Evolutionary conservation across 2,797 vertebrate genomes (phyloP).

Genomic region (Arnoldichthys spilopterus): DNA sequence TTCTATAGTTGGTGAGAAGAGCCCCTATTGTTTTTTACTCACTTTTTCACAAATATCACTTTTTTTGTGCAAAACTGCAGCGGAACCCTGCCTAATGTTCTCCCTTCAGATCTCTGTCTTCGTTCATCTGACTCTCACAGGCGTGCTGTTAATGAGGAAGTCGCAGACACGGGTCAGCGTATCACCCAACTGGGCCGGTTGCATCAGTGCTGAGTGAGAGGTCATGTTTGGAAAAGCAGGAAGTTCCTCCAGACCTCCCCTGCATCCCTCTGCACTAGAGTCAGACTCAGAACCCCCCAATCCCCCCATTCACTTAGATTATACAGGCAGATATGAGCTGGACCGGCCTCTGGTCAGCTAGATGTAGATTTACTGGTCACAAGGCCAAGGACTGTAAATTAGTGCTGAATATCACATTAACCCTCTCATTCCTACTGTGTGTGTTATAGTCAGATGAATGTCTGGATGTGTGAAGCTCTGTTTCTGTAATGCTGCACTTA

Average conservation of each 20-base stretch:
- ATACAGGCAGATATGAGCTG: slow-evolving; percentile 14
- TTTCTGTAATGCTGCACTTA: no score
- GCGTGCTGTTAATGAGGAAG: slow-evolving; percentile 1
- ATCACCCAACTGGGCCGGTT: slow-evolving; percentile 18
- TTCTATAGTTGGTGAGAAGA: no score
- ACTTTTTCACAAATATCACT: no score
- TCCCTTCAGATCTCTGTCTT: neutral
- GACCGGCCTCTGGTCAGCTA: neutral
- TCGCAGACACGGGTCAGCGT: slow-evolving; percentile 1
- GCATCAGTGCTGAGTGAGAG: slow-evolving; percentile 18
- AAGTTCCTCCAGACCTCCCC: slow-evolving; percentile 21
- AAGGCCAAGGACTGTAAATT: neutral
- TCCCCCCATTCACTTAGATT: slow-evolving; percentile 3
- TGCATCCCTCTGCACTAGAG: neutral
- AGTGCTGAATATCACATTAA: neutral
- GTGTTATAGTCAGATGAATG: no score
- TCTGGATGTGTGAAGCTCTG: no score
- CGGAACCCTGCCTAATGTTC: no score
- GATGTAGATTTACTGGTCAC: neutral
- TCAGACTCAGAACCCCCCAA: slow-evolving; percentile 21
- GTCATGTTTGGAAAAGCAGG: slow-evolving; percentile 30
- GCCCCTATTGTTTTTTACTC: no score
- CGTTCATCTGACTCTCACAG: slow-evolving; percentile 1
- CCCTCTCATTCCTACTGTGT: neutral
- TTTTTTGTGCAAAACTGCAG: no score